These are phyloP conservation scores for Oryzaephilus surinamensis DNA, from an alignment of 1,140 invertebrate species.

Conservation along the genomic window DNA sequence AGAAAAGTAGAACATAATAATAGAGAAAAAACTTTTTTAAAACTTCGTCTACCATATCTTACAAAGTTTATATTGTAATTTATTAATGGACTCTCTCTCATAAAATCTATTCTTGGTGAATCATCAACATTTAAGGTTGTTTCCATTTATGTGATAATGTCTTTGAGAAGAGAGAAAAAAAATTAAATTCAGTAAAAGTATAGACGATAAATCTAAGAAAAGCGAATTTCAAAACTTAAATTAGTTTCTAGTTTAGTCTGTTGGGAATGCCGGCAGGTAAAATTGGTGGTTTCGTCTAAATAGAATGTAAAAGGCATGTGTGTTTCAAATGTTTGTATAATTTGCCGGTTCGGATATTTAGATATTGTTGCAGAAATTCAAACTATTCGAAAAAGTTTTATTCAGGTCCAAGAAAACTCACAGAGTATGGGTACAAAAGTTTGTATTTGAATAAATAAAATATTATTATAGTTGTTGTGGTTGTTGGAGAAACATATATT, in stretches of 20 bases:
- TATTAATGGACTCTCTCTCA: too few relatives aligned
- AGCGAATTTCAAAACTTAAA: slow-evolving; percentile 19
- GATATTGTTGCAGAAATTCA: slow-evolving; percentile 26
- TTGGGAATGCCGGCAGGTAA: slow-evolving; percentile 10
- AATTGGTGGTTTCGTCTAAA: slow-evolving; percentile 13
- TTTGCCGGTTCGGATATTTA: slow-evolving; percentile 21
- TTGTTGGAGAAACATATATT: too few relatives aligned
- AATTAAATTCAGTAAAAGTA: not conserved
- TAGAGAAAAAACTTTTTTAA: too few relatives aligned
- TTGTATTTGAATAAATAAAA: too few relatives aligned
- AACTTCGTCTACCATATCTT: too few relatives aligned
- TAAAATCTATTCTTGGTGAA: too few relatives aligned
- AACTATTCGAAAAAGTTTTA: slow-evolving; percentile 11
- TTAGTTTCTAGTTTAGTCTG: slow-evolving; percentile 16
- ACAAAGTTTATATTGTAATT: too few relatives aligned
- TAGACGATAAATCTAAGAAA: slow-evolving; percentile 14
- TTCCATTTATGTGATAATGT: not conserved
- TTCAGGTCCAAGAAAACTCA: not conserved
- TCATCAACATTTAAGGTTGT: not conserved
- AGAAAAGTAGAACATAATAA: too few relatives aligned
- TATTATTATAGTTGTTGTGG: too few relatives aligned
- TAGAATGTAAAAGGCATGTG: slow-evolving; percentile 26
- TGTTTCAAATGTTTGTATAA: slow-evolving; percentile 24
- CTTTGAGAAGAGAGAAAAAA: not conserved
- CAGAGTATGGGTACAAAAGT: not conserved